Evolutionary conservation across 2,888 invertebrate species (phyloP), one percentile per base, ranked within the genome.

Genomic region (Plebejus argus): DNA sequence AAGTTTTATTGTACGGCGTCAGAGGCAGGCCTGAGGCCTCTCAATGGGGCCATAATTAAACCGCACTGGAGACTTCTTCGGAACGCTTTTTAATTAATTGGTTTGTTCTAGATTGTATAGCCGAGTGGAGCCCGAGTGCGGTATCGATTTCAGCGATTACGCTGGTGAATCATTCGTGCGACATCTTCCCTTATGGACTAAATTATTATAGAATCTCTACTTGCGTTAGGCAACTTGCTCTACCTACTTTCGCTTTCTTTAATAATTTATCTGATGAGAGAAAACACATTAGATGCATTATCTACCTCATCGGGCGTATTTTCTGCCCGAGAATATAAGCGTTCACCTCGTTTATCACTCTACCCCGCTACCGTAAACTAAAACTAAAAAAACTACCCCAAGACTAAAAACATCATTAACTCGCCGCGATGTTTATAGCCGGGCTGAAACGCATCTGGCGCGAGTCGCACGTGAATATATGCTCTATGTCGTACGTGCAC

Each of bases 31-130:
- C 80, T 66, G 66, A 66, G 66, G 83, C 85, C 39, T 58, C 83
- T 91, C 90, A 90, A 91, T 90, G 84, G 88, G 84, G 86, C 89
- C 91, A 91, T 92, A 92, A 92, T 93, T 92, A 92, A 77, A 91
- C 90, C 90, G 86, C 88, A 84, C 83, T 84, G 81, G 85, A 88
- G 86, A 88, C 86, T 89, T 86, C 89, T 87, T 86, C 83, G 85
- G 85, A 86, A 87, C 83, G 86, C 87, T 89, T 90, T 90, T 90
- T 90, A 90, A 90, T 90, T 90, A 90, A 90, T 86, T 86, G 85
- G 82, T 85, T 90, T 90, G 90, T 90, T 90, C 84, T 87, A 89
- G 85, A 85, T 80, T 78, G 79, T 78, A 79, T 39, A 80, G 66
- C 70, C 79, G 77, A 78, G 77, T 72, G 56, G 70, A 74, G 75